Evolutionary conservation across 2,113 vertebrate species (phyloP).

Genomic region (Echinops telfairi): DNA sequence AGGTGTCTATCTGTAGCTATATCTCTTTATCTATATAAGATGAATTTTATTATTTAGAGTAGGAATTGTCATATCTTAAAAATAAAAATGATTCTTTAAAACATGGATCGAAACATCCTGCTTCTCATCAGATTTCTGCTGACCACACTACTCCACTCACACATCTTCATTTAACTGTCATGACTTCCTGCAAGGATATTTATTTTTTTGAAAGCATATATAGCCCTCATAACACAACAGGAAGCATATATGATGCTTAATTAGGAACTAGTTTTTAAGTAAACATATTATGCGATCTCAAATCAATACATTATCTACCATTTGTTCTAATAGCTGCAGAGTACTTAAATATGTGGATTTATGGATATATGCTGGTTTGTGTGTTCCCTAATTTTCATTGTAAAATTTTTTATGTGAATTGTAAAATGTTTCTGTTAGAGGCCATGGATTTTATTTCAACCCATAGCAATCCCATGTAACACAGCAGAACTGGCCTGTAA

Average conservation of each 20-base stretch:
- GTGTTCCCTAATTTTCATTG: neutral
- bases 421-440: neutral
- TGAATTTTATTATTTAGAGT: slow-evolving; percentile 40
- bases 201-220: neutral
- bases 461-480: neutral
- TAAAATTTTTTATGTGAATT: neutral
- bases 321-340: neutral
- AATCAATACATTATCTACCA: neutral
- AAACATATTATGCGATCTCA: neutral
- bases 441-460: neutral
- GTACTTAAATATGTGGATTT: neutral
- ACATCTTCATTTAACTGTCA: neutral
- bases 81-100: slow-evolving; percentile 41
- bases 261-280: neutral
- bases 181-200: neutral
- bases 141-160: neutral
- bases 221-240: neutral
- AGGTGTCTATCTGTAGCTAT: neutral
- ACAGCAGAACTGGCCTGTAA: neutral
- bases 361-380: neutral
- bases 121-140: neutral
- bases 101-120: neutral
- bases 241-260: neutral
- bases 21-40: neutral
- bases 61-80: neutral